A percentile compares a stretch with the other conserved stretches of the same genome.
Conservation (phyloP, 2,113 vertebrate genomes). For the Cynocephalus volans region DNA sequence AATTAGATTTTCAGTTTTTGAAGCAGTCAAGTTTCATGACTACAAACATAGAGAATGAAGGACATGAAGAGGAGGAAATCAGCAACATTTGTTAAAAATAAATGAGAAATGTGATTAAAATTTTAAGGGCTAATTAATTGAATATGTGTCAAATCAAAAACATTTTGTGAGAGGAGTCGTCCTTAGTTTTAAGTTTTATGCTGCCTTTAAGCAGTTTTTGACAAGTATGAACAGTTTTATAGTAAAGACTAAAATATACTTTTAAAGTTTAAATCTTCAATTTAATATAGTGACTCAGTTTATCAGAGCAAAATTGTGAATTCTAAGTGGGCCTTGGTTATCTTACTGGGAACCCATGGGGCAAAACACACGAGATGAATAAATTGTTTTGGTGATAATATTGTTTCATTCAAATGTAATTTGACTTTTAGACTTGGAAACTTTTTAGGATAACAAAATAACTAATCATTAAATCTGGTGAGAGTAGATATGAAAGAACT, state of each 20-base stretch:
- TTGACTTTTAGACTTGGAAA: background rate
- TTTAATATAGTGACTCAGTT: background rate
- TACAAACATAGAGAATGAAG: background rate
- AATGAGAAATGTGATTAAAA: constrained; percentile 42
- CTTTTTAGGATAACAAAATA: background rate
- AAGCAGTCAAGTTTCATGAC: constrained; percentile 17
- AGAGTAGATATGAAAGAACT: background rate
- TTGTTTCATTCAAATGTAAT: background rate
- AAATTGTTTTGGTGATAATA: background rate
- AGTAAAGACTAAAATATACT: background rate
- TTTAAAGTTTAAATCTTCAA: constrained; percentile 24
- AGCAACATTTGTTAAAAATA: constrained; percentile 64
- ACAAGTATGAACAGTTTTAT: background rate
- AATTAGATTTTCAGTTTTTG: constrained; percentile 56
- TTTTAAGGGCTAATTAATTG: constrained; percentile 45
- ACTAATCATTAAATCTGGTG: background rate
- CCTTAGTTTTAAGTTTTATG: background rate
- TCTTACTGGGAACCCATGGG: background rate
- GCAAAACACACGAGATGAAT: background rate
- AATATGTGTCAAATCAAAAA: constrained; percentile 45
- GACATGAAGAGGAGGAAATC: background rate
- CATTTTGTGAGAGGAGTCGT: background rate
- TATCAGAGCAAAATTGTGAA: background rate
- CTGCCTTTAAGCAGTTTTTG: background rate
- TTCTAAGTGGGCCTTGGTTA: background rate